These are phyloP conservation scores for Eulithis testata DNA, from an alignment of 2,888 invertebrate species.

Conservation along the genomic window DNA sequence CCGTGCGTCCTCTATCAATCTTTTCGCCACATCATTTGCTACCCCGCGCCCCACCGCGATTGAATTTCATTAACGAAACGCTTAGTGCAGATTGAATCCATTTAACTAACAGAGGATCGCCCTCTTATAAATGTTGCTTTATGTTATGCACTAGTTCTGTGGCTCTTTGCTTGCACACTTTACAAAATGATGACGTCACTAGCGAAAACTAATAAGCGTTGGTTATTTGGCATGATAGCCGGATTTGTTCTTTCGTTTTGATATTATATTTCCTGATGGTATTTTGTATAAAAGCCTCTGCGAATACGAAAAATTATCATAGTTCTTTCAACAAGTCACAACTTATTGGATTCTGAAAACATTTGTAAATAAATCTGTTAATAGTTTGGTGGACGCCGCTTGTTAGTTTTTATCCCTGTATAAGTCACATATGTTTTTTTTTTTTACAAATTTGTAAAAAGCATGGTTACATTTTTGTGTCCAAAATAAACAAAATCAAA, in stretches of 20 bases:
- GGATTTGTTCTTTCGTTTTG: too few relatives aligned
- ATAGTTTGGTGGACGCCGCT: too few relatives aligned
- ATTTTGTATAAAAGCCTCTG: too few relatives aligned
- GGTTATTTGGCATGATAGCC: too few relatives aligned
- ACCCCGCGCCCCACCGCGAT: conserved; percentile 75
- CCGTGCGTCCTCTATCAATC: conserved; percentile 73
- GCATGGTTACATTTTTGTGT: not conserved
- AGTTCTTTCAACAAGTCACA: too few relatives aligned
- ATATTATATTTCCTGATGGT: too few relatives aligned
- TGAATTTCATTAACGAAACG: conserved; percentile 84
- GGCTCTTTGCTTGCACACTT: not conserved
- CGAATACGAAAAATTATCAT: too few relatives aligned
- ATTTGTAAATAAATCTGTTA: too few relatives aligned
- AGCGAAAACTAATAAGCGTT: too few relatives aligned
- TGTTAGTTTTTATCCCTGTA: too few relatives aligned
- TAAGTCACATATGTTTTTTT: not conserved
- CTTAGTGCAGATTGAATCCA: conserved; percentile 83
- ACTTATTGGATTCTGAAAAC: too few relatives aligned
- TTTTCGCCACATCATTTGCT: conserved; percentile 84
- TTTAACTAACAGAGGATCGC: conserved; percentile 77
- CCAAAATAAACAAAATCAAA: conserved; percentile 17
- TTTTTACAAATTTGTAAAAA: conserved; percentile 1
- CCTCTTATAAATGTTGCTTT: conserved; percentile 58
- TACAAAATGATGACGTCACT: not conserved
- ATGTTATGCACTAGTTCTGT: conserved; percentile 52